These are phyloP conservation scores for Lutjanus erythropterus DNA, from an alignment of 2,113 vertebrate genomes.

Conservation along the genomic window DNA sequence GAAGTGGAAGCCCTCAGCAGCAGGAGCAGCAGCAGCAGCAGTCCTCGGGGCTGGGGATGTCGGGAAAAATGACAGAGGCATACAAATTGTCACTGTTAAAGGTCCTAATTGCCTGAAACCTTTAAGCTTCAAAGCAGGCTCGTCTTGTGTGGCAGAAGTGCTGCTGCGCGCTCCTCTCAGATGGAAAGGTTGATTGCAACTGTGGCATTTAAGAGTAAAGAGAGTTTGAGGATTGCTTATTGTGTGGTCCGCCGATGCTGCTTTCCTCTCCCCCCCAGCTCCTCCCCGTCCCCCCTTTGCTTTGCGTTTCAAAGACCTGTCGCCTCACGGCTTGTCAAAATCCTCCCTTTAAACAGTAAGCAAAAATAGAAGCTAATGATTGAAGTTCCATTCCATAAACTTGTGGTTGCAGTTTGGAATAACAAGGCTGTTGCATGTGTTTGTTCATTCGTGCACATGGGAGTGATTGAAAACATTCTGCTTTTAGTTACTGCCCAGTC, in stretches of 20 bases:
- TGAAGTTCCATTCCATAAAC: constrained; percentile 71
- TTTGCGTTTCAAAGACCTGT: constrained; percentile 71
- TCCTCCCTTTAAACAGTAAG: constrained; percentile 64
- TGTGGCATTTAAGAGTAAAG: constrained; percentile 73
- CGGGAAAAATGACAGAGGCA: constrained; percentile 59
- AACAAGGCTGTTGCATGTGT: constrained; percentile 63
- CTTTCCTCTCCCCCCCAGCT: background rate
- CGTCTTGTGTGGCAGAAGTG: constrained; percentile 67
- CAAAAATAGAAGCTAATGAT: constrained; percentile 72
- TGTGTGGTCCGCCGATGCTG: constrained; percentile 79
- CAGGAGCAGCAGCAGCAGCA: constrained; percentile 19
- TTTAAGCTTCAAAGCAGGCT: constrained; percentile 70
- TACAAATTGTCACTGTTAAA: constrained; percentile 77
- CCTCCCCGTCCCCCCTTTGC: constrained; percentile 13
- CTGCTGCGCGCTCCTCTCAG: constrained; percentile 31
- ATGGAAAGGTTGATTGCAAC: constrained; percentile 74
- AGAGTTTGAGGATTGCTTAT: constrained; percentile 59
- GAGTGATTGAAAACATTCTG: constrained; percentile 45
- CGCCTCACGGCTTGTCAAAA: constrained; percentile 62
- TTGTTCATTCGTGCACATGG: constrained; percentile 61
- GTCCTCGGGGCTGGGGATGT: constrained; percentile 34
- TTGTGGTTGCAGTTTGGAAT: constrained; percentile 54
- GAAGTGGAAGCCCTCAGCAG: constrained; percentile 50
- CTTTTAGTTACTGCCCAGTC: constrained; percentile 32
- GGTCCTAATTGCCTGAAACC: constrained; percentile 72